Conservation (phyloP, 2,888 invertebrate genomes). For the Drosophila histrio region DNA sequence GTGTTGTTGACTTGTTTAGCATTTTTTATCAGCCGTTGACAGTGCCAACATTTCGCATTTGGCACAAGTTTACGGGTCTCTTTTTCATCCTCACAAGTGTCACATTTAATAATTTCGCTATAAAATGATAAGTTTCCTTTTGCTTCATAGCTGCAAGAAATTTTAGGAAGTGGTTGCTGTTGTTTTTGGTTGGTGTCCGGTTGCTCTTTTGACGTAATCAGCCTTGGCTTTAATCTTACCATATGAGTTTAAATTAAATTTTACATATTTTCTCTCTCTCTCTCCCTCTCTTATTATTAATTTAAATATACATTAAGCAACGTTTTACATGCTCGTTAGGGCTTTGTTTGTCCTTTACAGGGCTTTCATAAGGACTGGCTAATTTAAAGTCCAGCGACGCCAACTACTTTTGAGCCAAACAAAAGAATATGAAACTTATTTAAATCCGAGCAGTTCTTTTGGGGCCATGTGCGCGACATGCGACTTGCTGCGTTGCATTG, state of each 20-base stretch:
- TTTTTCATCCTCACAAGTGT: constrained; percentile 31
- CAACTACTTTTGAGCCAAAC: constrained; percentile 28
- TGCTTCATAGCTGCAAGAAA: constrained; percentile 4
- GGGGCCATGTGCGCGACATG: constrained; percentile 30
- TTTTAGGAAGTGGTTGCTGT: neutral
- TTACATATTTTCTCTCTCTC: neutral
- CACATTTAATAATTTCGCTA: constrained; percentile 61
- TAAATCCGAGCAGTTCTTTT: constrained; percentile 53
- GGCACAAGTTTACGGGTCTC: constrained; percentile 14
- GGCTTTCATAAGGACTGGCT: constrained; percentile 14
- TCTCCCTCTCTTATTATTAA: constrained; percentile 17
- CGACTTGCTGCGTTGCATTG: constrained; percentile 8
- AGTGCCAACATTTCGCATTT: constrained; percentile 40
- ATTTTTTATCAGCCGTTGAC: constrained; percentile 65
- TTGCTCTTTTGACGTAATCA: constrained; percentile 1
- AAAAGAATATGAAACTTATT: constrained; percentile 69
- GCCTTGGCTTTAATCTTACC: constrained; percentile 2
- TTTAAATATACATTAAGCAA: constrained; percentile 10
- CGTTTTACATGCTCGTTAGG: constrained; percentile 30
- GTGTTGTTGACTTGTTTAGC: constrained; percentile 67
- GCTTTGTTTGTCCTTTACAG: neutral
- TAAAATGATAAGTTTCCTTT: constrained; percentile 44
- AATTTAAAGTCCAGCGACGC: constrained; percentile 48
- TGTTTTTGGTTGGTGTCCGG: neutral
- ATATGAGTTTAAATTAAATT: neutral